Evolutionary conservation across 2,113 vertebrate species (phyloP).

Genomic region (Elaphurus davidianus): DNA sequence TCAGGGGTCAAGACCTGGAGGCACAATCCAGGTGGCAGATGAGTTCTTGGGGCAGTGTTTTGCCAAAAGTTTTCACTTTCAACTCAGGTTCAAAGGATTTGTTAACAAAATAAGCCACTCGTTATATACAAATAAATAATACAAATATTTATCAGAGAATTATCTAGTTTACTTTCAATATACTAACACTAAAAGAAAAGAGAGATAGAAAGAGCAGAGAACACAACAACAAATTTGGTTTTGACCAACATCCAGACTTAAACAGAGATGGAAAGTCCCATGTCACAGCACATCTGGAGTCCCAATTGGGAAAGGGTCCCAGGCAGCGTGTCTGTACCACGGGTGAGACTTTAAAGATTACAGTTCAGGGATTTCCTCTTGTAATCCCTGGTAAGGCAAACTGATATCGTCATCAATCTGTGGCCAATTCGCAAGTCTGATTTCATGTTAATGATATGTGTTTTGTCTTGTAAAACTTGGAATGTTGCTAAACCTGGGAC

Average conservation of each 20-base stretch:
- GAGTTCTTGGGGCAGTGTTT: neutral
- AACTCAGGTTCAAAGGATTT: neutral
- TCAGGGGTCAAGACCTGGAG: neutral
- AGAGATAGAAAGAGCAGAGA: neutral
- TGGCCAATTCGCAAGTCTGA: neutral
- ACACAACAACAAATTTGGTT: neutral
- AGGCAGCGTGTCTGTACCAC: fast-evolving
- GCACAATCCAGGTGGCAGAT: neutral
- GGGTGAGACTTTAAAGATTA: neutral
- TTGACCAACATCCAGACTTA: neutral
- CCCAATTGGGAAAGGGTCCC: neutral
- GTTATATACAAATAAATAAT: neutral
- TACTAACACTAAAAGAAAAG: neutral
- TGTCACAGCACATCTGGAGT: neutral
- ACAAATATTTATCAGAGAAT: neutral
- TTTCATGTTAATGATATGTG: neutral
- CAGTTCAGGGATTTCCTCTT: neutral
- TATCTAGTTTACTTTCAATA: neutral
- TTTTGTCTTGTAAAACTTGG: neutral
- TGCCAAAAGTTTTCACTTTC: neutral
- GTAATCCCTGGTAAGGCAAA: neutral
- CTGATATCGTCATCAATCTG: neutral
- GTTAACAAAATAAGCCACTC: neutral
- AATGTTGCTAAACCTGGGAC: neutral
- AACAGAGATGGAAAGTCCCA: neutral